A percentile compares a stretch with the other conserved stretches of the same genome.
phyloP scores from a whole-genome alignment of 2,113 vertebrate species.

The Nyctereutes procyonoides region DNA sequence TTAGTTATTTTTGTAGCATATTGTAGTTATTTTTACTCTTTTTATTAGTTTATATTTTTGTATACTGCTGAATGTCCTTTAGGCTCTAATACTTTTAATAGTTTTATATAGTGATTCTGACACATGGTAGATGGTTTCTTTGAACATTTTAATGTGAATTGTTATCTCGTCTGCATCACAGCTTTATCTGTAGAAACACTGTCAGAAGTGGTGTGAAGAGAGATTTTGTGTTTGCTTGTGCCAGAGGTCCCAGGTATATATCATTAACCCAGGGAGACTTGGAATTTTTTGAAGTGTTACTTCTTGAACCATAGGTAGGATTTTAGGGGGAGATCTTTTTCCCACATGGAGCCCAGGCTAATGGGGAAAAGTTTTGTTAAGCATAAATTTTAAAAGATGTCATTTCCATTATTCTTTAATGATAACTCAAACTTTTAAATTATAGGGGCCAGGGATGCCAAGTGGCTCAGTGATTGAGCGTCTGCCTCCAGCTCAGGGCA shows the following conservation, averaged over 20 bases:
- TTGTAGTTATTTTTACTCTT: background rate
- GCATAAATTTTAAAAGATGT: background rate
- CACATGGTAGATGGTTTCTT: background rate
- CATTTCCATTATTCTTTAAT: background rate
- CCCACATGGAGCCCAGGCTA: background rate
- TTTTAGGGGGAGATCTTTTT: background rate
- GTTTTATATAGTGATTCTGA: background rate
- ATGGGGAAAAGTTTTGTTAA: background rate
- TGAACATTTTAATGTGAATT: background rate
- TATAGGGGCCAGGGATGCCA: background rate
- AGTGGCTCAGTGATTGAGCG: too few species aligned
- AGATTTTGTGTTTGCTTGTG: background rate
- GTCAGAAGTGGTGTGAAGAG: background rate
- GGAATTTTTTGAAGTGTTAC: background rate
- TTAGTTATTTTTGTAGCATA: background rate
- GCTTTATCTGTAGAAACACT: background rate
- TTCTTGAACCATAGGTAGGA: background rate
- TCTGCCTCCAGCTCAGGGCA: too few species aligned
- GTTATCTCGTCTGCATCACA: background rate
- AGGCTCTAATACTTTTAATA: background rate
- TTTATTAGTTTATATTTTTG: background rate
- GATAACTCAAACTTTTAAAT: background rate
- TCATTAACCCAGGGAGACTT: background rate
- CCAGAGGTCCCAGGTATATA: background rate
- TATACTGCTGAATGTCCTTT: background rate